Percentiles rank a stretch among this genome's conserved stretches.
phyloP scores from a whole-genome alignment of 2,113 vertebrate species.

The Sialia sialis region DNA sequence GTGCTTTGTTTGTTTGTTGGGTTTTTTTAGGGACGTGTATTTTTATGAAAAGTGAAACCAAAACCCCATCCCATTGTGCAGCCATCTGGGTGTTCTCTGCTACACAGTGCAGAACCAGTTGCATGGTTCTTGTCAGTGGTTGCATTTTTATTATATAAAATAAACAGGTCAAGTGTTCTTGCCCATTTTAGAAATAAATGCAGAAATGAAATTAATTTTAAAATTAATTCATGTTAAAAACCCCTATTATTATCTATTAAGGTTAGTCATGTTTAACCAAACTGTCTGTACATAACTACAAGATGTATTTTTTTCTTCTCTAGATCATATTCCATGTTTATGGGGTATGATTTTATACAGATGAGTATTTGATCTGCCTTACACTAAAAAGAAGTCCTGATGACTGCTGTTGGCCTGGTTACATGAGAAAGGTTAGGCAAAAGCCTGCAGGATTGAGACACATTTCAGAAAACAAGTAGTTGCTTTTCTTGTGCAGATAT shows the following conservation, averaged over 20 bases:
- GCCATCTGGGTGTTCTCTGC: background rate
- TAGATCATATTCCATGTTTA: background rate
- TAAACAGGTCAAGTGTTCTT: background rate
- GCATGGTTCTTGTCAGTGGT: background rate
- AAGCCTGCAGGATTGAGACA: background rate
- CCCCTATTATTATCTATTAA: background rate
- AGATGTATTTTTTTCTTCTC: background rate
- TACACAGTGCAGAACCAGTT: background rate
- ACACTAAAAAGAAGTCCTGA: background rate
- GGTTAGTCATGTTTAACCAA: background rate
- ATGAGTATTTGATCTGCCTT: background rate
- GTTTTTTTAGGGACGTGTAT: background rate
- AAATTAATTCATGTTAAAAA: background rate
- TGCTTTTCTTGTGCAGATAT: background rate
- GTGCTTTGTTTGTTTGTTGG: background rate
- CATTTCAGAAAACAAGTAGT: background rate
- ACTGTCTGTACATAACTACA: background rate
- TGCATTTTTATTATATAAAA: background rate
- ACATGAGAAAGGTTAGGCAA: background rate
- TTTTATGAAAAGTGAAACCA: background rate
- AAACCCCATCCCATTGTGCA: background rate
- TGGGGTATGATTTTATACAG: background rate
- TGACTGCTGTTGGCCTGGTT: background rate
- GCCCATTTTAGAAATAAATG: background rate
- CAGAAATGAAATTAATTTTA: background rate